These are phyloP conservation scores for Suillia variegata DNA, from an alignment of 2,888 invertebrate genomes.

Conservation along the genomic window DNA sequence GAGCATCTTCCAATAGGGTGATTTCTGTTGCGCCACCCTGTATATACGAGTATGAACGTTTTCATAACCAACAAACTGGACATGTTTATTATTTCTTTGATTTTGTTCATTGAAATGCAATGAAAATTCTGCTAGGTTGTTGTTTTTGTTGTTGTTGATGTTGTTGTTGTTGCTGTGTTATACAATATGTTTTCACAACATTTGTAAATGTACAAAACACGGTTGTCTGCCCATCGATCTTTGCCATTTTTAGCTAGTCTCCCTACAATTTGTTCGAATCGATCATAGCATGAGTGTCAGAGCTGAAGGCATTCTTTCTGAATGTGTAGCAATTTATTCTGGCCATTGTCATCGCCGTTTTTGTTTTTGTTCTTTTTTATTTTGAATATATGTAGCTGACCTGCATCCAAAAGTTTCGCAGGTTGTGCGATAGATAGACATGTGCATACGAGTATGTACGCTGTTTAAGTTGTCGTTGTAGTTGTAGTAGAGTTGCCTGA, in stretches of 20 bases:
- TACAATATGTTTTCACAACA: too few relatives aligned
- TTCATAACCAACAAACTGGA: too few relatives aligned
- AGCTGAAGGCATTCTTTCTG: conserved; percentile 13
- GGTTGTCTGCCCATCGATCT: conserved; percentile 17
- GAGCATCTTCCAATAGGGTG: too few relatives aligned
- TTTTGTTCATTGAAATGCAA: too few relatives aligned
- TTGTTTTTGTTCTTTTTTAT: not conserved
- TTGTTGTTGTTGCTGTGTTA: too few relatives aligned
- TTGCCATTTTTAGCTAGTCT: not conserved
- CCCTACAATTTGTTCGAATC: not conserved
- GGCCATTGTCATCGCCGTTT: not conserved
- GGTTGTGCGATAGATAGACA: conserved; percentile 6
- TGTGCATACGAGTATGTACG: not conserved
- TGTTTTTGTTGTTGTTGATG: too few relatives aligned
- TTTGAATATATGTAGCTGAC: conserved; percentile 5
- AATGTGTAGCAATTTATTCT: conserved; percentile 13
- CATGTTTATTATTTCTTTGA: too few relatives aligned
- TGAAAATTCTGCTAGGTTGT: too few relatives aligned
- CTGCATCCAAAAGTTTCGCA: conserved; percentile 15
- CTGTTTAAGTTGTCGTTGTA: too few relatives aligned
- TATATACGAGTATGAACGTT: too few relatives aligned
- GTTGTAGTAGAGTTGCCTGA: too few relatives aligned
- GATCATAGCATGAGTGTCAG: not conserved
- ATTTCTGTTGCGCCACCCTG: too few relatives aligned
- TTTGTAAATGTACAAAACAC: conserved; percentile 14